Conservation (phyloP, 2,797 vertebrate genomes). For the Gymnoscopelus microlampas region DNA sequence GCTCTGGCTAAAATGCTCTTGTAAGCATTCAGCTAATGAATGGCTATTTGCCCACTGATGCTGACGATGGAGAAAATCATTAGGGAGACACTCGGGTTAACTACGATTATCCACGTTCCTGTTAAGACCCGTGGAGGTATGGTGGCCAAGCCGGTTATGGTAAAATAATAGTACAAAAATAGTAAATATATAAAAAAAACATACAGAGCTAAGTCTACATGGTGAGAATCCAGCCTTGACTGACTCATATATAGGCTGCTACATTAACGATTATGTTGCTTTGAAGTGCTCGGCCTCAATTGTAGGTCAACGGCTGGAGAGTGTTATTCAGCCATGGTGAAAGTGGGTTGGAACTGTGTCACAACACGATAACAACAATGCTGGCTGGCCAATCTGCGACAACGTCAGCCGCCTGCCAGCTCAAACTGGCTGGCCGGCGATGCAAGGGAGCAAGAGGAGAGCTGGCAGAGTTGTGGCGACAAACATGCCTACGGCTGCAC, state of each 20-base stretch:
- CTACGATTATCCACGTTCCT: conserved; percentile 31
- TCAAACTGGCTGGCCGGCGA: conserved; percentile 28
- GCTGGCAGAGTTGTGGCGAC: conserved; percentile 45
- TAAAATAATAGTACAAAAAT: no score
- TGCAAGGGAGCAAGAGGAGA: conserved; percentile 35
- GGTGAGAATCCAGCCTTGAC: conserved; percentile 17
- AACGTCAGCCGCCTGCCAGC: conserved; percentile 39
- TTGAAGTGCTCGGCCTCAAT: conserved; percentile 41
- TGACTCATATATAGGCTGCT: conserved; percentile 25
- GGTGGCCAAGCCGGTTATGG: conserved; percentile 31
- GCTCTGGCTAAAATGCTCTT: conserved; percentile 53
- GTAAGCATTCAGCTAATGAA: conserved; percentile 77
- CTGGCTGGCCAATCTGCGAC: conserved; percentile 28
- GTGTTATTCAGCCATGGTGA: conserved; percentile 57
- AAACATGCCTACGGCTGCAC: conserved; percentile 38
- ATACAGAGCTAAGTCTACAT: background rate
- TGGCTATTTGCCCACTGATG: conserved; percentile 68
- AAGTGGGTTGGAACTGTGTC: conserved; percentile 55
- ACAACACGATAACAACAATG: conserved; percentile 53
- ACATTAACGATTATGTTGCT: conserved; percentile 48
- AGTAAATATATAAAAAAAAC: background rate
- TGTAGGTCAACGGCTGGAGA: conserved; percentile 63
- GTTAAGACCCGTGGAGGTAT: conserved; percentile 24
- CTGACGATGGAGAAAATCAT: conserved; percentile 65
- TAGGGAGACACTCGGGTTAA: conserved; percentile 33